Conservation (phyloP, 2,888 invertebrate species). For the Dolichopus griseipennis region DNA sequence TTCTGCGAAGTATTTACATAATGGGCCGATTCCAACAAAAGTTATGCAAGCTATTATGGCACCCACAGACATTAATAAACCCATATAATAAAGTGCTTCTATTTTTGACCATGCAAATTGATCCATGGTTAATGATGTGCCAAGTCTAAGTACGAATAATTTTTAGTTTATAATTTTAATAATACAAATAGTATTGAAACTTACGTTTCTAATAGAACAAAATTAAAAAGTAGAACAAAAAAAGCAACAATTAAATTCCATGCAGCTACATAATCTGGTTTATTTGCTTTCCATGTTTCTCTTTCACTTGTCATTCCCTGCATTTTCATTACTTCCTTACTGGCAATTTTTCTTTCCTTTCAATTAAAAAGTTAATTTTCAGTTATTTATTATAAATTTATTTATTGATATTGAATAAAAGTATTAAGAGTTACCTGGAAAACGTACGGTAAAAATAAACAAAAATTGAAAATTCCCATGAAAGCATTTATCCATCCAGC, state of each 20-base stretch:
- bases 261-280: constrained; percentile 65
- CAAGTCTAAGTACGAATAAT: constrained; percentile 47
- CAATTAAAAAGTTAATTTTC: constrained; percentile 11
- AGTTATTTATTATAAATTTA: neutral
- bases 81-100: constrained; percentile 71
- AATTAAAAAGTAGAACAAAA: constrained; percentile 78
- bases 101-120: constrained; percentile 78
- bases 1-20: constrained; percentile 65
- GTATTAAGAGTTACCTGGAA: constrained; percentile 49
- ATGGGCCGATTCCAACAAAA: constrained; percentile 60
- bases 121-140: constrained; percentile 77
- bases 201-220: constrained; percentile 76
- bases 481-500: constrained; percentile 77
- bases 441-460: constrained; percentile 62
- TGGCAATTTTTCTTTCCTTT: constrained; percentile 61
- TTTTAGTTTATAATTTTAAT: constrained; percentile 5
- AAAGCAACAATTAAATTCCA: constrained; percentile 74
- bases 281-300: constrained; percentile 60
- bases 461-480: constrained; percentile 61
- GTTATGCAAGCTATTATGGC: constrained; percentile 67
- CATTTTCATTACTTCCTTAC: constrained; percentile 66
- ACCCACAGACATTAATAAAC: constrained; percentile 70
- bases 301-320: constrained; percentile 64
- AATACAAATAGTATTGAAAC: constrained; percentile 4
- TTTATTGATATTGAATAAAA: neutral